These are phyloP conservation scores for Melolontha melolontha DNA, from an alignment of 2,888 invertebrate genomes.

Conservation along the genomic window DNA sequence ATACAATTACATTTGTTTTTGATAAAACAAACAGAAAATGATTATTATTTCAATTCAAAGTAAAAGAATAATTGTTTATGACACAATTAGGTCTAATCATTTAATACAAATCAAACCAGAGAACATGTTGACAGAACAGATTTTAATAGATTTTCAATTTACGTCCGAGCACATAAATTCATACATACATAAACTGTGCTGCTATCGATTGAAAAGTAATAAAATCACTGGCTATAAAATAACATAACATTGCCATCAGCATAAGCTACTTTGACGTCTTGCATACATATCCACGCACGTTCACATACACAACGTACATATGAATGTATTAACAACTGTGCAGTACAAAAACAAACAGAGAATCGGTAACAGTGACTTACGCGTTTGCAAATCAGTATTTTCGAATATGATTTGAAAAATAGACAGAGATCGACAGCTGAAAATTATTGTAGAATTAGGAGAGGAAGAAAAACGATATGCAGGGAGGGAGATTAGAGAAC, in stretches of 20 bases:
- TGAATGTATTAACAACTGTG: too few species aligned
- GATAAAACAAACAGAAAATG: too few species aligned
- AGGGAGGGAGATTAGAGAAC: not conserved
- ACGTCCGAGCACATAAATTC: conserved; percentile 13
- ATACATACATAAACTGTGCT: not conserved
- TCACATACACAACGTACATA: too few species aligned
- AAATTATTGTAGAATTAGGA: too few species aligned
- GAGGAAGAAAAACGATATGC: too few species aligned
- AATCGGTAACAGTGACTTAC: too few species aligned
- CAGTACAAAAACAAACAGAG: too few species aligned
- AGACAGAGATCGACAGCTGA: too few species aligned
- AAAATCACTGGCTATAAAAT: conserved; percentile 36
- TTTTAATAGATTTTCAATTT: conserved; percentile 39
- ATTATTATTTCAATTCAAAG: not conserved
- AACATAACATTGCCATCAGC: conserved; percentile 37
- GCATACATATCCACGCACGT: not conserved
- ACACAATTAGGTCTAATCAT: conserved; percentile 28
- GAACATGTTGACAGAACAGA: conserved; percentile 27
- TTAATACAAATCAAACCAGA: conserved; percentile 19
- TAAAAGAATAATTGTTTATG: conserved; percentile 29
- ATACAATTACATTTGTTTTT: too few species aligned
- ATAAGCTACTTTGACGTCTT: conserved; percentile 23
- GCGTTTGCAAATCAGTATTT: too few species aligned
- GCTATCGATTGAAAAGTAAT: conserved; percentile 35
- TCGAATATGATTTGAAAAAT: too few species aligned